Evolutionary conservation across 2,797 vertebrate species (phyloP).

Genomic region (Miichthys miiuy): DNA sequence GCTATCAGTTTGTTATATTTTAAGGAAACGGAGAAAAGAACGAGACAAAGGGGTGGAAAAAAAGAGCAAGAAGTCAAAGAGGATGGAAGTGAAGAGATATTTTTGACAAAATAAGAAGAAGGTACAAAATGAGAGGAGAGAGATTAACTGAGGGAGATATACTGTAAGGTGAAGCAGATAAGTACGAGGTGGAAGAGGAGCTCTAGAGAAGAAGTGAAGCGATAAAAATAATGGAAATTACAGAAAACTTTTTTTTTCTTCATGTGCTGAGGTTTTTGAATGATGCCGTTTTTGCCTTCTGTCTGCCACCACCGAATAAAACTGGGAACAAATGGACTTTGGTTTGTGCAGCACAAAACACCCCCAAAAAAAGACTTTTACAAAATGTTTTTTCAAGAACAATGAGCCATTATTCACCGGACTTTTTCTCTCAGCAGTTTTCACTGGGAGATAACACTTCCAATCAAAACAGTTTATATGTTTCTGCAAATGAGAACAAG

Average conservation of each 20-base stretch:
- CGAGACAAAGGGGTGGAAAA: conserved; percentile 5
- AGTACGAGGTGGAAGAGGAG: neutral
- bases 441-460: neutral
- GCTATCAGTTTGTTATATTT: conserved; percentile 44
- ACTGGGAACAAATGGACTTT: conserved; percentile 6
- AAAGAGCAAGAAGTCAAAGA: neutral
- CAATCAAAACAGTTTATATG: neutral
- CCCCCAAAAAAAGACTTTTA: neutral
- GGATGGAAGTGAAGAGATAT: neutral
- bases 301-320: neutral
- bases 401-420: neutral
- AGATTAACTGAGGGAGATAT: neutral
- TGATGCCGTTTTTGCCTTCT: neutral
- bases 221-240: neutral
- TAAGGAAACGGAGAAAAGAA: conserved; percentile 8
- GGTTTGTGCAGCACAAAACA: neutral
- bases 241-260: neutral
- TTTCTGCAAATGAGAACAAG: too few relatives aligned
- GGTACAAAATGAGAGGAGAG: neutral
- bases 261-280: conserved; percentile 6
- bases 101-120: conserved; percentile 1
- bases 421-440: neutral
- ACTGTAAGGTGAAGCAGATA: conserved; percentile 8
- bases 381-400: neutral
- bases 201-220: neutral